Base-by-base conservation (phyloP, 1,140 invertebrate species). In the Drosophila quadrilineata region DNA sequence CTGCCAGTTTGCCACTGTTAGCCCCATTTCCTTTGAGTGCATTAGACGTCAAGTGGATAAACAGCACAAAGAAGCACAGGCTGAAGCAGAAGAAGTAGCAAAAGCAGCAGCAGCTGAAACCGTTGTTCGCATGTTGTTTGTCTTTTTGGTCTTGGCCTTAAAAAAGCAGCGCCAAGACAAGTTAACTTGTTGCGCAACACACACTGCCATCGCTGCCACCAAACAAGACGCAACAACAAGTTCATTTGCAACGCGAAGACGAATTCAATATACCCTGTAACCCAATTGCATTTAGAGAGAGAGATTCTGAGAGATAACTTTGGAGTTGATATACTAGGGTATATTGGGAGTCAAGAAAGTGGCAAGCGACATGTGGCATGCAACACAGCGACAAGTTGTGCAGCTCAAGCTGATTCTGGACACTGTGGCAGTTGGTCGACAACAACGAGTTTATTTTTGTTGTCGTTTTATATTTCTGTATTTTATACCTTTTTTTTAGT, bases 171-270 rank as follows among this genome's bases (percentile, higher is more conserved):
- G 9, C 2, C 24, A 5, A n/a, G n/a, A n/a, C n/a, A n/a, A 60
- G 58, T 12, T 29, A 72, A 72, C 75, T 79, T 79, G 75, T 79
- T 79, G 75, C 75, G 75, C 75, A 79, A 79, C 65, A 56, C n/a
- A n/a, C n/a, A n/a, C n/a, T n/a, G n/a, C n/a, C n/a, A n/a, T n/a
- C n/a, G n/a, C n/a, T n/a, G 53, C 26, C 43, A 26, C 46, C 49
- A 50, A 29, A 33, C 52, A 14, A 54, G 41, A 56, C 59, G 59
- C 41, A 48, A 31, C 29, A 24, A 35, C 38, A 31, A n/a, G 40
- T n/a, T n/a, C n/a, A n/a, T n/a, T n/a, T 8, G n/a, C 4, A 31
- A 49, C 17, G 22, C 31, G 24, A 35, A 22, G 17, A 49, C 31
- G 43, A 17, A 28, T 19, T 28, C 46, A 62, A 41, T 53, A 14